A percentile compares a stretch with the other conserved stretches of the same genome.
Evolutionary conservation across 92 coral and sea anemone genomes (phyloP).

Genomic region (Epizoanthus illoricatus): DNA sequence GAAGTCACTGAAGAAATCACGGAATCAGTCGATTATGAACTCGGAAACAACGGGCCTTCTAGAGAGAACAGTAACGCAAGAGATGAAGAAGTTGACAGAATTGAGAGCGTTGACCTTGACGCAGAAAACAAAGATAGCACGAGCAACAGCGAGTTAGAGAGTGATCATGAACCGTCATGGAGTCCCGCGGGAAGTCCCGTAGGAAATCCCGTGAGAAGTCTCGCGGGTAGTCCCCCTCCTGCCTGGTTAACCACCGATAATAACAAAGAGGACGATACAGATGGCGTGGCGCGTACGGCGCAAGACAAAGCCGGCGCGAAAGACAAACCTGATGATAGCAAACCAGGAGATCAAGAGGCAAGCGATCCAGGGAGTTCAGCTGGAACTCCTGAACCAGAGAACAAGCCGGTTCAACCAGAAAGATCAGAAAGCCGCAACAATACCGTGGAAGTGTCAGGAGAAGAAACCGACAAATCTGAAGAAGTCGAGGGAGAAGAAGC

Average conservation of each 20-base stretch:
- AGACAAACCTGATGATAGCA: neutral
- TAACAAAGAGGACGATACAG: neutral
- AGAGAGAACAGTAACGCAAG: neutral
- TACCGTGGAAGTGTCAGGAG: neutral
- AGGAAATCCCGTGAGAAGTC: neutral
- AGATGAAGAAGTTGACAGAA: conserved; percentile 27
- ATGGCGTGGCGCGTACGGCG: neutral
- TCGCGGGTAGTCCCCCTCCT: neutral
- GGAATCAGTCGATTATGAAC: conserved; percentile 21
- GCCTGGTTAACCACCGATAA: neutral
- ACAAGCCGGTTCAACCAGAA: neutral
- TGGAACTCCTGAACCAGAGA: neutral
- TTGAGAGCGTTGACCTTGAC: conserved; percentile 21
- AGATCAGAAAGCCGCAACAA: neutral
- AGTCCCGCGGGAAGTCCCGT: neutral
- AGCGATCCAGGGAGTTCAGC: neutral
- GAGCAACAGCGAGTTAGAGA: conserved; percentile 6
- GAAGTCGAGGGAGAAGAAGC: conserved; percentile 40
- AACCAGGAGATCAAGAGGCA: neutral
- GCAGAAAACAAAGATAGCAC: neutral
- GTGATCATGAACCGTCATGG: neutral
- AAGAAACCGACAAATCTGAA: neutral
- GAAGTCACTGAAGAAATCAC: conserved; percentile 54
- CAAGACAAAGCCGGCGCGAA: neutral
- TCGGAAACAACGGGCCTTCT: neutral